Base-by-base conservation (phyloP, 2,797 vertebrate species). In the Galago senegalensis region DNA sequence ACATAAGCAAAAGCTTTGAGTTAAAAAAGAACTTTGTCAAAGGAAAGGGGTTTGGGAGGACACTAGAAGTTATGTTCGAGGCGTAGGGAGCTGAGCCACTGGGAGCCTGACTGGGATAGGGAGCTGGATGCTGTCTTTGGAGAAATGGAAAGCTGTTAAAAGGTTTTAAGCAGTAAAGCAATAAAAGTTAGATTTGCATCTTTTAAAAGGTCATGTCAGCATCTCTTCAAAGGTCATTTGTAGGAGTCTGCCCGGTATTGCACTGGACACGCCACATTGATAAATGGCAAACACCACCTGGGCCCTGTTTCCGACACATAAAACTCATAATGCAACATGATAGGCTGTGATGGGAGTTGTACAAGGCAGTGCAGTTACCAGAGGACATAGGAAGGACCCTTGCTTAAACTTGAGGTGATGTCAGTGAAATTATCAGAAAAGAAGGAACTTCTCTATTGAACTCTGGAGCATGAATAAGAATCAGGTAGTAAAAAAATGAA, bases 311-410 rank as follows among this genome's bases (percentile, higher is more conserved):
- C 29, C 8, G 31, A 21, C 34, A 60, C 27, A 2, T 6, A n/a
- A n/a, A n/a, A 18, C 53, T 46, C 40, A 6, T 27, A 63, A 9
- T 23, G 16, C 69, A 46, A 40, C 40, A 13, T 25, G 2, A 3
- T 20, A 7, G 17, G 31, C 40, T 43, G 1, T 34, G 53, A 43
- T 0, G 7, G 69, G 34, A 4, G 3, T 5, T 0, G 27, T 4
- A 8, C 1, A 9, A 13, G 53, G 21, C 2, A 56, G 17, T 12
- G 29, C 4, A n/a, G 43, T 3, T n/a, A 9, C 21, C 3, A 37
- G 37, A 18, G 37, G 20, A 21, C 23, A 20, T 43, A 60, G 40
- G 27, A 75, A 75, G 3, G 29, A 43, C 13, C 7, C 70, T 61
- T 17, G 37, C 29, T 25, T 61, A 20, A 16, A 46, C 20, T 14